Base-by-base conservation (phyloP, 2,113 vertebrate species). In the Perccottus glenii region DNA sequence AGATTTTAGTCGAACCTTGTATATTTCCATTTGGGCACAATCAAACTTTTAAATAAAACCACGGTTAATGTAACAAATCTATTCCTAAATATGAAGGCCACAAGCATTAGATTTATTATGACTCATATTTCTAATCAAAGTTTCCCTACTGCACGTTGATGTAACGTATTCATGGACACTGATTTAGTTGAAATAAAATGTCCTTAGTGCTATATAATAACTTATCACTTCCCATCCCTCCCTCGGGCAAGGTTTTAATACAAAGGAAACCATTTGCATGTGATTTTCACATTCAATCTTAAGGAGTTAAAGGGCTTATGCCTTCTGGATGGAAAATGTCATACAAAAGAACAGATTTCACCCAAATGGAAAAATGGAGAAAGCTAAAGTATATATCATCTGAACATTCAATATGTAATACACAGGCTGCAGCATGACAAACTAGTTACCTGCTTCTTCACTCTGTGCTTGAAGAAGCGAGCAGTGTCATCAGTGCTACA, bases 211-310 rank as follows among this genome's bases (percentile, higher is more conserved):
- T 64, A 48, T 75, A 70, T 80, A 42, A 72, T 80, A 78, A 77
- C 67, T 81, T 81, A 80, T 79, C 76, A 69, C 50, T 64, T 73
- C 70, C 73, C 67, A 76, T 83, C 66, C 76, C 12, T 70, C 76
- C 85, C 73, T 59, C 45, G 51, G 76, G 78, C 65, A 65, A 79
- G 63, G 84, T 83, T 80, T 87, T 77, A 84, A 84, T 82, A 82
- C 75, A 86, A 87, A 85, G 73, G 75, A 85, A 85, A 83, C 70
- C 60, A 87, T 86, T 85, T 87, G 73, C 79, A 88, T 86, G 83
- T 83, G 47, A 86, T 89, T 86, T 90, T 84, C 80, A 64, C 75
- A 59, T 85, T 82, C 75, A 82, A 77, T 88, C 84, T 77, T 48
- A 51, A 42, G 32, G 74, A 64, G 73, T 69, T 80, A 79, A 64